Percentiles rank a stretch among this genome's conserved stretches.
phyloP scores from a whole-genome alignment of 1,140 invertebrate genomes.

The Heliconius himera region DNA sequence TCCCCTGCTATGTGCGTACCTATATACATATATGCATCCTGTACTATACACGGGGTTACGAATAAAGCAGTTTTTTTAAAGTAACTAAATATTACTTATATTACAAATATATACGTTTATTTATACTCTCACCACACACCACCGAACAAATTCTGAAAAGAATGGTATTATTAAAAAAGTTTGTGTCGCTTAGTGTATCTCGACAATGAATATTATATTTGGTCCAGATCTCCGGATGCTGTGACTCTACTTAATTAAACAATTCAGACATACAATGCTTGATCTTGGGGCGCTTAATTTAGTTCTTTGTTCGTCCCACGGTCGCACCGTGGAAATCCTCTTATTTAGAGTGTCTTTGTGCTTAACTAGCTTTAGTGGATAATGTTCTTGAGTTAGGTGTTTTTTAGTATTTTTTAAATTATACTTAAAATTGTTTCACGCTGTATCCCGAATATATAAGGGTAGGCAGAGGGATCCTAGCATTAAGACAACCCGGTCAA shows the following conservation, averaged over 20 bases:
- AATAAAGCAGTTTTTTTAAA: too few species aligned
- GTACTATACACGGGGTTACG: too few species aligned
- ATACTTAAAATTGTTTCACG: not conserved
- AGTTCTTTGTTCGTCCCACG: conserved; percentile 40
- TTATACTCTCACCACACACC: not conserved
- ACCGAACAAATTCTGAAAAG: not conserved
- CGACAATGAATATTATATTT: conserved; percentile 4
- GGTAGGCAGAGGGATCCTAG: too few species aligned
- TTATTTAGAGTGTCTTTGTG: conserved; percentile 36
- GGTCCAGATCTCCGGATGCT: conserved; percentile 19
- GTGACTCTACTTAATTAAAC: conserved; percentile 42
- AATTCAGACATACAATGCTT: conserved; percentile 37
- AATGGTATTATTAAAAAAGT: conserved; percentile 6
- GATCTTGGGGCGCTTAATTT: conserved; percentile 43
- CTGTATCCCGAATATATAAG: too few species aligned
- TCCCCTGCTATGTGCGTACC: too few species aligned
- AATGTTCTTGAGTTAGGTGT: not conserved
- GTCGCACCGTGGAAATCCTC: conserved; percentile 23
- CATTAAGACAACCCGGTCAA: too few species aligned
- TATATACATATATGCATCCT: too few species aligned
- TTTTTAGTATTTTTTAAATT: not conserved
- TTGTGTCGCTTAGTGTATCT: not conserved
- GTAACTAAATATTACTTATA: too few species aligned
- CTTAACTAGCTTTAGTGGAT: conserved; percentile 18
- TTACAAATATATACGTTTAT: not conserved